Evolutionary conservation across 2,888 invertebrate genomes (phyloP).

Genomic region (Agrotis clavis): DNA sequence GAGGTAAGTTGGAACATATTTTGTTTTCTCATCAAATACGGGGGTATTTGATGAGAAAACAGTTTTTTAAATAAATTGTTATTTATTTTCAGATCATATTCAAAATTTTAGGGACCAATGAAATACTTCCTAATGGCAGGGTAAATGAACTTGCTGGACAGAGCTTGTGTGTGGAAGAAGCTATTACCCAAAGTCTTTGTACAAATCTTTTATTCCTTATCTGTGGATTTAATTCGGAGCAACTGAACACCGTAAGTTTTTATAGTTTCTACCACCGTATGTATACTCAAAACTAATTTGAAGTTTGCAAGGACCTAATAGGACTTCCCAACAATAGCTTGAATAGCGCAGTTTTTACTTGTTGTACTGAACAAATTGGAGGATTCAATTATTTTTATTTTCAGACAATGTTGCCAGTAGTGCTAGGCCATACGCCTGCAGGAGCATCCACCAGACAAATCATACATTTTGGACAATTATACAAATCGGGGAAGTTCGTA

Average conservation of each 20-base stretch:
- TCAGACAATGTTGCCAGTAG: slow-evolving; percentile 89
- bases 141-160: slow-evolving; percentile 88
- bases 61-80: neutral
- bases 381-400: slow-evolving; percentile 11
- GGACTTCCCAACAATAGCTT: neutral
- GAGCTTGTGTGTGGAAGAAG: slow-evolving; percentile 87
- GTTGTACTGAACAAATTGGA: too few relatives aligned
- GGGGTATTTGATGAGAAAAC: too few relatives aligned
- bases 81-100: slow-evolving; percentile 77
- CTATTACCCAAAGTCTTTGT: slow-evolving; percentile 90
- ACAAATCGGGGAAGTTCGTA: slow-evolving; percentile 85
- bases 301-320: neutral
- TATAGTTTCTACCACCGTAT: neutral
- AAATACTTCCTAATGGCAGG: slow-evolving; percentile 91
- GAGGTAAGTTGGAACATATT: slow-evolving; percentile 81
- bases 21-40: neutral
- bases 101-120: slow-evolving; percentile 84
- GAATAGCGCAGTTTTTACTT: neutral
- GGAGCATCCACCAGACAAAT: slow-evolving; percentile 88
- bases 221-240: slow-evolving; percentile 89
- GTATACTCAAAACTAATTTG: neutral
- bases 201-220: slow-evolving; percentile 92
- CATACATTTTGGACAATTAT: slow-evolving; percentile 89
- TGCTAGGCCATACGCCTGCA: slow-evolving; percentile 88
- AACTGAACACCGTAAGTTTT: slow-evolving; percentile 88